Conservation (phyloP, 2,888 invertebrate genomes). For the Conomelus anceps region DNA sequence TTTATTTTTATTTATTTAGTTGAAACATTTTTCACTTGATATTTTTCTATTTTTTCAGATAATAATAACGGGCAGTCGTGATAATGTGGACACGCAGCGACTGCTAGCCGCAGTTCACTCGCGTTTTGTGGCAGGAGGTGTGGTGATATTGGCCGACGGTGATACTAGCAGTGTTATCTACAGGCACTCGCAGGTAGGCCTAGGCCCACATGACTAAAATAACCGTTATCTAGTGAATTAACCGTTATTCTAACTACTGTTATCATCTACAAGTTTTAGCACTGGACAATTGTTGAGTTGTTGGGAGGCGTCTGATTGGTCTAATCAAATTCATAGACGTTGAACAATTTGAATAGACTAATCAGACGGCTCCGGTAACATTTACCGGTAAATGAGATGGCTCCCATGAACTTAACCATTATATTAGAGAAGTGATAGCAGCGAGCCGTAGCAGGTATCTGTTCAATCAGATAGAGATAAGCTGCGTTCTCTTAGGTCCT, state of each 20-base stretch:
- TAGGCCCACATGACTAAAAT: not conserved
- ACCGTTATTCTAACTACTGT: too few relatives aligned
- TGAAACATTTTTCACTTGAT: not conserved
- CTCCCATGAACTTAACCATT: too few relatives aligned
- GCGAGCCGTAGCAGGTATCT: too few relatives aligned
- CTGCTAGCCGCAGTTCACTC: constrained; percentile 59
- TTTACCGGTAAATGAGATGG: too few relatives aligned
- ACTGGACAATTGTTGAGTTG: too few relatives aligned
- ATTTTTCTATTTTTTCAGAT: constrained; percentile 46
- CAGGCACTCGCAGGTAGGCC: constrained; percentile 37
- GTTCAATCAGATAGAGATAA: too few relatives aligned
- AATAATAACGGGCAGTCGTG: constrained; percentile 57
- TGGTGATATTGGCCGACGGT: constrained; percentile 53
- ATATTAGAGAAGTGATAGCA: too few relatives aligned
- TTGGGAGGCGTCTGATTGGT: too few relatives aligned
- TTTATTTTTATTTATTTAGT: not conserved
- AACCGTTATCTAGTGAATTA: not conserved
- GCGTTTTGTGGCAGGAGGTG: constrained; percentile 59
- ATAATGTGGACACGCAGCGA: constrained; percentile 58
- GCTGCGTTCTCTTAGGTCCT: too few relatives aligned
- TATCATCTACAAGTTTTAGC: not conserved
- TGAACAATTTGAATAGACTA: too few relatives aligned
- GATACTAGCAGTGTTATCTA: constrained; percentile 41
- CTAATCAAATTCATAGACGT: too few relatives aligned
- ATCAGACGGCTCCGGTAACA: too few relatives aligned